Evolutionary conservation across 2,113 vertebrate genomes (phyloP).

Genomic region (Microcebus jonahi): DNA sequence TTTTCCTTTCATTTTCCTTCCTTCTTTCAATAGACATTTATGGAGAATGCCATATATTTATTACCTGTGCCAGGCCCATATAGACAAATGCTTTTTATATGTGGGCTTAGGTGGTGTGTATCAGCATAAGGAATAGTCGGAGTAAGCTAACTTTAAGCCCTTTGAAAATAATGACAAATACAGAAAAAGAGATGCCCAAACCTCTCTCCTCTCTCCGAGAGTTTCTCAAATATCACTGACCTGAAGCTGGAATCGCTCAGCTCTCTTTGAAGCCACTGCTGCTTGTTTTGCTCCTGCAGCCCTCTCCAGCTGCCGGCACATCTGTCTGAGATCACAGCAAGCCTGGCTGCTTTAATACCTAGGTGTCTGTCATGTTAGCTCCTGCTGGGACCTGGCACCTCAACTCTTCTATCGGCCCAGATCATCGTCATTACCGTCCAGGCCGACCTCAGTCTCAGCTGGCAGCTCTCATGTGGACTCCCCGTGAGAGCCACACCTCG

Average conservation of each 20-base stretch:
- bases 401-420: slow-evolving; percentile 18
- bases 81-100: not conserved
- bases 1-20: not conserved
- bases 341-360: slow-evolving; percentile 38
- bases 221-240: not conserved
- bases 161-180: not conserved
- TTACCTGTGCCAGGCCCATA: not conserved
- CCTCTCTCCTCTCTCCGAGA: not conserved
- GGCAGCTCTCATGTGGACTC: not conserved
- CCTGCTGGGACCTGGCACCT: slow-evolving; percentile 57
- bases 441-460: slow-evolving; percentile 22
- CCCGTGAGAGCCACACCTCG: not conserved
- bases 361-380: slow-evolving; percentile 46
- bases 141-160: not conserved
- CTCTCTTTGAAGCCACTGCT: slow-evolving; percentile 55
- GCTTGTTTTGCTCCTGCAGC: slow-evolving; percentile 57
- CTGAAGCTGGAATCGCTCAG: slow-evolving; percentile 22
- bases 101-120: not conserved
- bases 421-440: slow-evolving; percentile 47
- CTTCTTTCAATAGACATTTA: slow-evolving; percentile 2
- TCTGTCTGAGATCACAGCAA: slow-evolving; percentile 65
- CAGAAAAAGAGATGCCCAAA: not conserved
- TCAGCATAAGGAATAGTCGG: not conserved
- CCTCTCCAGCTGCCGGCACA: slow-evolving; percentile 72
- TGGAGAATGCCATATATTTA: not conserved